phyloP scores from a whole-genome alignment of 2,113 vertebrate genomes.

The Anguilla rostrata region DNA sequence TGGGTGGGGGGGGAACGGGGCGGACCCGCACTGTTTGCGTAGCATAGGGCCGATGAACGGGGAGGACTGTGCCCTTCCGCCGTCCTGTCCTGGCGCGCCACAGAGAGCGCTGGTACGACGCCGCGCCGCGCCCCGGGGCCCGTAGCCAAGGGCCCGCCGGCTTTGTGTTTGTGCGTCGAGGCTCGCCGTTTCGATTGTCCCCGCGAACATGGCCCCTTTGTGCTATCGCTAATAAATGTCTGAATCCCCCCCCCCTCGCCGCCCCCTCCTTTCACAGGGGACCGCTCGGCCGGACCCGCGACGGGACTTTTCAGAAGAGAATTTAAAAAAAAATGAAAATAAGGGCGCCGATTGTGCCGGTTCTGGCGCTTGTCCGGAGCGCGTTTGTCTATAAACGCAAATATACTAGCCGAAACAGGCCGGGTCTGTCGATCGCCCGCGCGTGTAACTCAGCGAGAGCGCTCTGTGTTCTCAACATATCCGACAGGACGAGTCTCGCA shows the following conservation, averaged over 20 bases:
- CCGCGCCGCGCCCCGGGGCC: constrained; percentile 43
- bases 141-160: constrained; percentile 40
- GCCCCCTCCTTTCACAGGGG: constrained; percentile 24
- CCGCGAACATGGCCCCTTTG: constrained; percentile 18
- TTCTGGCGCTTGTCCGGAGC: not conserved
- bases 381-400: not conserved
- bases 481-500: not conserved
- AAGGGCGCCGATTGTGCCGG: not conserved
- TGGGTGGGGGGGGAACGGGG: constrained; percentile 41
- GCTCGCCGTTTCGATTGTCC: constrained; percentile 47
- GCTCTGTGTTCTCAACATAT: not conserved
- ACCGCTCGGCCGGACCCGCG: constrained; percentile 20
- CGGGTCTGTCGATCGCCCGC: not conserved
- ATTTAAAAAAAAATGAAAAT: not conserved
- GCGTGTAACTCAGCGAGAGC: not conserved
- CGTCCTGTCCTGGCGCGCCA: constrained; percentile 49
- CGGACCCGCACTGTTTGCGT: constrained; percentile 57
- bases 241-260: constrained; percentile 33
- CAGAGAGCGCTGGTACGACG: constrained; percentile 64
- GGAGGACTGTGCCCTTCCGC: constrained; percentile 59
- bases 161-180: constrained; percentile 64
- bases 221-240: constrained; percentile 48
- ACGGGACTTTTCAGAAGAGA: constrained; percentile 19
- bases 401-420: not conserved
- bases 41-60: constrained; percentile 64